Evolutionary conservation across 2,113 vertebrate genomes (phyloP).

Genomic region (Notechis scutatus): DNA sequence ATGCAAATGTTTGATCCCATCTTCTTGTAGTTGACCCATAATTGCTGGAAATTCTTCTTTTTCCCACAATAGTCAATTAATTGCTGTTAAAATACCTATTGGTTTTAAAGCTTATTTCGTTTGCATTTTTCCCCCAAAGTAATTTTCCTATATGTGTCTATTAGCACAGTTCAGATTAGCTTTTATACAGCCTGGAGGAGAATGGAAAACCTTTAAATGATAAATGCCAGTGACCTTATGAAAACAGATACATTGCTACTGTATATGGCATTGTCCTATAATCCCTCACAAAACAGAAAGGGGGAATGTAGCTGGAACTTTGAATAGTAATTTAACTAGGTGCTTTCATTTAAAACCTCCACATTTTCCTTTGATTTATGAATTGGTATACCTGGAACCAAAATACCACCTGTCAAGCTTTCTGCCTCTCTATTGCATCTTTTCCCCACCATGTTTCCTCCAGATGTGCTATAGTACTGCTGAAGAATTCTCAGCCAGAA

Average conservation of each 20-base stretch:
- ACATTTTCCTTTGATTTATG: not conserved
- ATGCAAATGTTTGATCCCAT: not conserved
- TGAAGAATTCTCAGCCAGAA: not conserved
- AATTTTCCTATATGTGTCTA: not conserved
- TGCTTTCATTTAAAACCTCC: not conserved
- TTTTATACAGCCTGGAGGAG: not conserved
- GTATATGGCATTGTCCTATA: not conserved
- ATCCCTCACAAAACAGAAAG: not conserved
- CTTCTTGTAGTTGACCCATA: not conserved
- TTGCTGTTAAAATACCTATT: not conserved
- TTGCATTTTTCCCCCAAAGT: not conserved
- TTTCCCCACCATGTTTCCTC: not conserved
- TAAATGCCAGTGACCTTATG: not conserved
- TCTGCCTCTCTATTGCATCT: not conserved
- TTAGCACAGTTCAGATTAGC: not conserved
- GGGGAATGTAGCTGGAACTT: not conserved
- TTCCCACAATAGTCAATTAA: not conserved
- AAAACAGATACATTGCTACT: not conserved
- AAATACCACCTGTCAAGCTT: not conserved
- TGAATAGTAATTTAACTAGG: not conserved
- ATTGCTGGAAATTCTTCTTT: not conserved
- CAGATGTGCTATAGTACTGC: not conserved
- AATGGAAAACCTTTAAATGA: not conserved
- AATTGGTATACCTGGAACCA: not conserved
- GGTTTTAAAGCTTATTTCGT: not conserved